phyloP scores from a whole-genome alignment of 2,113 vertebrate species.

The Brachionichthys hirsutus region DNA sequence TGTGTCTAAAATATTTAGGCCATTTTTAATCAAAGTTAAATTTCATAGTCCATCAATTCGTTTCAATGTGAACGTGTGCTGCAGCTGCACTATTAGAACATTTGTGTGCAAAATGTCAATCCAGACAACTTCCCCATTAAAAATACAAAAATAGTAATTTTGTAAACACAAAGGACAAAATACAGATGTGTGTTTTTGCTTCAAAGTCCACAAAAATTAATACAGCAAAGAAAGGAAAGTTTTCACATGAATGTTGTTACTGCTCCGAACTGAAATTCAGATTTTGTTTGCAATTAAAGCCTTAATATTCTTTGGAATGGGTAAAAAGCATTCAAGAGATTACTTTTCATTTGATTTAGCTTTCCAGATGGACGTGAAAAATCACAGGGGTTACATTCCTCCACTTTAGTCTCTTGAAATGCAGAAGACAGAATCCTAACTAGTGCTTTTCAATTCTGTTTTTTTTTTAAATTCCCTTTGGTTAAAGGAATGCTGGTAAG shows the following conservation, averaged over 20 bases:
- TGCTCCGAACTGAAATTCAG: constrained; percentile 18
- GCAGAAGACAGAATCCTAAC: constrained; percentile 10
- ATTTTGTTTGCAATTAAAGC: constrained; percentile 57
- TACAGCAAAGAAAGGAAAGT: constrained; percentile 19
- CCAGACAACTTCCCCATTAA: constrained; percentile 37
- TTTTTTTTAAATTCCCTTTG: constrained; percentile 42
- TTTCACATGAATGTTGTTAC: constrained; percentile 3
- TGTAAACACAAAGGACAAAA: constrained; percentile 59
- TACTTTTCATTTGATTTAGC: constrained; percentile 9
- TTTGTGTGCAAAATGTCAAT: constrained; percentile 59
- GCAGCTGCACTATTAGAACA: constrained; percentile 46
- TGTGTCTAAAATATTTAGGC: constrained; percentile 14
- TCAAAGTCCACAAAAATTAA: constrained; percentile 44
- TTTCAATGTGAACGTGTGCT: constrained; percentile 15
- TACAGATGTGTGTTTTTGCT: constrained; percentile 51
- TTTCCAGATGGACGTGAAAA: constrained; percentile 9
- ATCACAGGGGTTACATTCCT: constrained; percentile 17
- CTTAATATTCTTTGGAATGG: constrained; percentile 60
- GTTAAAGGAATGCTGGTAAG: constrained; percentile 40
- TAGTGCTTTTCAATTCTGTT: constrained; percentile 10
- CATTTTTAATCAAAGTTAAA: constrained; percentile 4
- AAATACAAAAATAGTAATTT: constrained; percentile 69
- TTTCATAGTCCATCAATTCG: constrained; percentile 15
- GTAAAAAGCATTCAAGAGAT: constrained; percentile 15
- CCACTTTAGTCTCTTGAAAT: constrained; percentile 22